Conservation (phyloP, 2,797 vertebrate genomes). For the Epinephelus awoara region DNA sequence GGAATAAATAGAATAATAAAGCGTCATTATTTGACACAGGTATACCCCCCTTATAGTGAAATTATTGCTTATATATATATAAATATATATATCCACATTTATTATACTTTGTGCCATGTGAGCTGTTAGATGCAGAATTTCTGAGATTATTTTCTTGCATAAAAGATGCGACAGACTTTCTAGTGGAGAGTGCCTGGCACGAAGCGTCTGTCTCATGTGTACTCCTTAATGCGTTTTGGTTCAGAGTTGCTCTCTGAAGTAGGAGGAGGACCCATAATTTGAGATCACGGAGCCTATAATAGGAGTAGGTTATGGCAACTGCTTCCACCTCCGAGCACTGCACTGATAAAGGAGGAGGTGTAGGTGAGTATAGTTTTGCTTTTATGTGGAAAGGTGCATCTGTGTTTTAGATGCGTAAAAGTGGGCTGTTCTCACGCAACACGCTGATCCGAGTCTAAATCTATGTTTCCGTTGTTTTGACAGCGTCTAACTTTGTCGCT, state of each 20-base stretch:
- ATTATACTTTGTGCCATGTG: not conserved
- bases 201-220: conserved; percentile 78
- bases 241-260: conserved; percentile 71
- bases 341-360: conserved; percentile 65
- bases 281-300: conserved; percentile 76
- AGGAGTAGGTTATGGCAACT: conserved; percentile 67
- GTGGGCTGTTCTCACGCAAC: conserved; percentile 10
- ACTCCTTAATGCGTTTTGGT: conserved; percentile 68
- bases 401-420: conserved; percentile 35
- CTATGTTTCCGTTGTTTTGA: conserved; percentile 1
- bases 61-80: not conserved
- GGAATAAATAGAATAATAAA: not conserved
- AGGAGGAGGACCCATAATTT: conserved; percentile 79
- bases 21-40: not conserved
- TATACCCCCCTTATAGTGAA: not conserved
- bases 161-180: conserved; percentile 13
- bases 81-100: not conserved
- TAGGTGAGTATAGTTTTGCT: conserved; percentile 69
- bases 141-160: not conserved
- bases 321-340: conserved; percentile 63
- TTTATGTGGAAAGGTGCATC: not conserved
- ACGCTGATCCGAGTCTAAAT: not conserved
- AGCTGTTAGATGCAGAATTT: not conserved
- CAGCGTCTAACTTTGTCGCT: conserved; percentile 37
- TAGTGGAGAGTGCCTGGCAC: conserved; percentile 47